Evolutionary conservation across 2,797 vertebrate genomes (phyloP), one percentile per base, ranked within the genome.

Genomic region (Adrianichthys oophorus): DNA sequence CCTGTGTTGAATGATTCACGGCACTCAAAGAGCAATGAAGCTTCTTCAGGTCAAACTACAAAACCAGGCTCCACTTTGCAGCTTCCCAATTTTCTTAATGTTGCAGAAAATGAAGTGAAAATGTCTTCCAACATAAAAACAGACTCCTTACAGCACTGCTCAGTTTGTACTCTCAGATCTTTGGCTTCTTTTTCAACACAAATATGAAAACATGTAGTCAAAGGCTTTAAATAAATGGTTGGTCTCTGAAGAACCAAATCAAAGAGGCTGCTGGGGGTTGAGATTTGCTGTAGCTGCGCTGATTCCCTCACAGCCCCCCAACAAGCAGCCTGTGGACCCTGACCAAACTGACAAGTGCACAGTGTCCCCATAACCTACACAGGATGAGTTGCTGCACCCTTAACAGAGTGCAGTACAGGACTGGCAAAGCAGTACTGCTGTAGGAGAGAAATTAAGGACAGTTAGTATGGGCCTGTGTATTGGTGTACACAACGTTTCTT

Each of bases 401-500:
- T 97, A 98, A 98, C 96, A 98, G 96, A 98, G 96, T 95, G 97
- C 97, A 98, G 98, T 90, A 98, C 98, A 99, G 98, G 98, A 99
- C 96, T 99, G 97, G 95, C 97, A 99, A 95, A 99, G 97, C 98
- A 99, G 97, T 98, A 99, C 98, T 99, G 98, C 98, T 99, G 98
- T 98, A 99, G 98, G 97, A 99, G 96, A 99, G 96, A 99, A 99
- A 99, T 99, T 99, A 98, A 98, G 97, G 96, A 99, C 96, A 99
- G 97, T 99, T 99, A 99, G 98, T 99, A 99, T 96, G 96, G 95
- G 96, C 96, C 96, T 95, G 95, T 96, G 95, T 96, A 98, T 97
- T 92, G 95, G 93, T 93, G 95, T 94, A 96, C 87, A 98, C 94
- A 94, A 80, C 41, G 90, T 91, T 92, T 90, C 87, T 91, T 89